Evolutionary conservation across 2,888 invertebrate genomes (phyloP), one percentile per base, ranked within the genome.

Genomic region (Catocala nupta): DNA sequence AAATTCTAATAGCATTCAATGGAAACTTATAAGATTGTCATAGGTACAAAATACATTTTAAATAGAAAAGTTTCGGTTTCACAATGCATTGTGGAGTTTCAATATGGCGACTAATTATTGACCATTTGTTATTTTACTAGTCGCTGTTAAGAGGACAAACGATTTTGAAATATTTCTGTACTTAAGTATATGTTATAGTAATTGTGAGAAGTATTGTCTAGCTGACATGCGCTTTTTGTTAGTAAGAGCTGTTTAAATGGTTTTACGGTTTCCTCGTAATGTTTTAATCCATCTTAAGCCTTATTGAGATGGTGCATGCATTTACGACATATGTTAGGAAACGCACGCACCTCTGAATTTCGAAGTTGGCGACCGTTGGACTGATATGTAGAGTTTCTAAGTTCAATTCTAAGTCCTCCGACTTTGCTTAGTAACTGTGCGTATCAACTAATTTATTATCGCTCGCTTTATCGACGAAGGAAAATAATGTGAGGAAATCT

Each of bases 91-190:
- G 76, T 74, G 67, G 44, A 36, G 7, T 80, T 76, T 61, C 75
- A 79, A 80, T 77, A 83, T 75, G 78, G 77, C 72, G 66, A 60
- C 76, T 83, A 84, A 86, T 86, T 77, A 81, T 80, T 68, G 62
- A 36, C 75, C 71, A 79, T 83, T 80, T 63, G 74, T 80, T 77
- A 75, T 63, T 74, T 77, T 64, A 80, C 62, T 55, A 74, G 69
- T 49, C 55, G 68, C 68, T 63, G 65, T 78, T 78, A 77, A 56
- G 61, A 6, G 60, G 63, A 82, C 77, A 81, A 82, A 80, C 45
- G 75, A 67, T 77, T 73, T 68, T 49, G 71, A 68, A 71, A 81
- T 74, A 73, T 59, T 61, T 66, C 64, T 71, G 73, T 70, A 59
- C 64, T 63, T 50, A 0, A 66, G 12, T 59, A 63, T 63, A 50